These are phyloP conservation scores for Ectemnius lituratus DNA, from an alignment of 2,888 invertebrate species.

Conservation along the genomic window DNA sequence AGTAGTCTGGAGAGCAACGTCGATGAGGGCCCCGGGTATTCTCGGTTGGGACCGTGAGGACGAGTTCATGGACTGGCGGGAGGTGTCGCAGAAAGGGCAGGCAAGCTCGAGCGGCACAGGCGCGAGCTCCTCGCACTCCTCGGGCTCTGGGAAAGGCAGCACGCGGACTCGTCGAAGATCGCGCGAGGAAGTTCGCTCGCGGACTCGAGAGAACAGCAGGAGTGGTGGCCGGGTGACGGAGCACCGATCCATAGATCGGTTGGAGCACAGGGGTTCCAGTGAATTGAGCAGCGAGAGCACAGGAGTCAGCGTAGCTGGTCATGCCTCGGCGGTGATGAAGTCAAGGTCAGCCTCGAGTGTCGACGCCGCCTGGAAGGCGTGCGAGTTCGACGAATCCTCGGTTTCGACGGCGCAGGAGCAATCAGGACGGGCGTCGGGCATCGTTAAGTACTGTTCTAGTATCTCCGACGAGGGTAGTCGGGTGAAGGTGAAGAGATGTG, in stretches of 20 bases:
- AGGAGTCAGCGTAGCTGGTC: slow-evolving; percentile 18
- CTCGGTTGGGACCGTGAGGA: slow-evolving; percentile 77
- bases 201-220: slow-evolving; percentile 68
- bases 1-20: slow-evolving; percentile 76
- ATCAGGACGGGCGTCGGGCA: slow-evolving; percentile 31
- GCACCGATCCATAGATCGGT: slow-evolving; percentile 51
- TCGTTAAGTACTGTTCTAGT: slow-evolving; percentile 64
- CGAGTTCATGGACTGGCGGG: slow-evolving; percentile 77
- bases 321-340: slow-evolving; percentile 62
- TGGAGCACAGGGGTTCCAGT: slow-evolving; percentile 38
- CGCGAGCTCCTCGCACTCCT: slow-evolving; percentile 57
- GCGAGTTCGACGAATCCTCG: slow-evolving; percentile 54
- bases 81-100: slow-evolving; percentile 61
- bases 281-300: slow-evolving; percentile 9
- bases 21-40: slow-evolving; percentile 77
- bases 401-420: slow-evolving; percentile 50
- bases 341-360: slow-evolving; percentile 70
- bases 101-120: slow-evolving; percentile 38
- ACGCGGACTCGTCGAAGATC: slow-evolving; percentile 67
- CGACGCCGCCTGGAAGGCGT: slow-evolving; percentile 64
- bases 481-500: slow-evolving; percentile 62
- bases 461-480: slow-evolving; percentile 58
- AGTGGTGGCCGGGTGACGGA: slow-evolving; percentile 7
- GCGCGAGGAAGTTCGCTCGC: slow-evolving; percentile 62
- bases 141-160: slow-evolving; percentile 66